Conservation (phyloP, 2,797 vertebrate species). For the Acanthurus lineatus region DNA sequence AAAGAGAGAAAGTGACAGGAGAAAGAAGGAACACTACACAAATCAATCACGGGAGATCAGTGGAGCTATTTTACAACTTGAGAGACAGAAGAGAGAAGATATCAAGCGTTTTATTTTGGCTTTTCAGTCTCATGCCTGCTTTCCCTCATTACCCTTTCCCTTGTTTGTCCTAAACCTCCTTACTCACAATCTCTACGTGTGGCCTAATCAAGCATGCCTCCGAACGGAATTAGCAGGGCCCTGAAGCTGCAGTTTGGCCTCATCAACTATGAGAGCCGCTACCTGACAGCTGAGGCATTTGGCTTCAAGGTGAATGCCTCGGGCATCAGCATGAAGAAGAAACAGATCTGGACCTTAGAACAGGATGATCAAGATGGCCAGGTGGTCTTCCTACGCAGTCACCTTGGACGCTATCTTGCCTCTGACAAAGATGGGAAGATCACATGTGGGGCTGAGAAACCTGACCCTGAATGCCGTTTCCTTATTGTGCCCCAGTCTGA, state of each 20-base stretch:
- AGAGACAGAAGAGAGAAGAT: constrained; percentile 35
- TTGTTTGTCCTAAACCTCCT: constrained; percentile 51
- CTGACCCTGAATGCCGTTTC: constrained; percentile 90
- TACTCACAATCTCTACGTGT: constrained; percentile 34
- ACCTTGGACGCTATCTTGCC: constrained; percentile 94
- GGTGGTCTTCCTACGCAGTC: constrained; percentile 93
- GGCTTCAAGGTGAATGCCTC: constrained; percentile 98
- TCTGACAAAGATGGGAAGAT: constrained; percentile 93
- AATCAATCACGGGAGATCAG: constrained; percentile 62
- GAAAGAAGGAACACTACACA: constrained; percentile 56
- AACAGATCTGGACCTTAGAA: constrained; percentile 96
- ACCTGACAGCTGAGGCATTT: constrained; percentile 95
- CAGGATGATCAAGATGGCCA: constrained; percentile 90
- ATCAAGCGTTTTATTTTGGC: constrained; percentile 51
- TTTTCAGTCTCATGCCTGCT: constrained; percentile 60
- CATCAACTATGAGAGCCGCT: constrained; percentile 93
- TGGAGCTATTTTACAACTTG: constrained; percentile 60
- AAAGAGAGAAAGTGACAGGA: constrained; percentile 71
- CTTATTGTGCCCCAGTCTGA: constrained; percentile 93
- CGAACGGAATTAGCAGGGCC: constrained; percentile 92
- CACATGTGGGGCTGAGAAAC: constrained; percentile 90
- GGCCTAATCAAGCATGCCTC: constrained; percentile 87
- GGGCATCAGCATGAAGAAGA: constrained; percentile 93
- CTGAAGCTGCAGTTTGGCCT: constrained; percentile 96
- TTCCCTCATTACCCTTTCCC: constrained; percentile 54